These are phyloP conservation scores for Tachypleus tridentatus DNA, from an alignment of 1,140 invertebrate genomes.

Conservation along the genomic window DNA sequence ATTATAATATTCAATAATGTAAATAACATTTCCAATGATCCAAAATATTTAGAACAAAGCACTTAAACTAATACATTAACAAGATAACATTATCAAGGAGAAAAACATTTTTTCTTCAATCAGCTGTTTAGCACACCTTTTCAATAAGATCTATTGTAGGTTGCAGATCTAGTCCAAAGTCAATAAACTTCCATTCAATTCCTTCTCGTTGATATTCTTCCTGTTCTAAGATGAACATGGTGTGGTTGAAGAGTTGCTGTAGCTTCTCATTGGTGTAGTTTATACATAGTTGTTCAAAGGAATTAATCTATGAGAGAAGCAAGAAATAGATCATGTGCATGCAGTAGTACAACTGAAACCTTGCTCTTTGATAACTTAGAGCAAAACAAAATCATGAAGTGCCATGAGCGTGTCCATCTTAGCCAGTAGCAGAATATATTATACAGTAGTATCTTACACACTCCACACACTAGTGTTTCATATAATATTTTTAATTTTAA, in stretches of 20 bases:
- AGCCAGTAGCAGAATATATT: no score
- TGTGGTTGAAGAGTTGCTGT: conserved; percentile 99
- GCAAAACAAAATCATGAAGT: no score
- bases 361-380: no score
- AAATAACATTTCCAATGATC: no score
- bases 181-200: conserved; percentile 99
- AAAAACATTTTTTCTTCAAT: no score
- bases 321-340: background rate
- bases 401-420: no score
- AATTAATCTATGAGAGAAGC: conserved; percentile 52
- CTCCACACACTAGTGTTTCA: no score
- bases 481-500: no score
- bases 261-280: conserved; percentile 99
- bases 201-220: conserved; percentile 99
- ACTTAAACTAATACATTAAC: background rate
- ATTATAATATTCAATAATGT: no score
- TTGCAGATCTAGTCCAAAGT: conserved; percentile 97
- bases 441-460: no score
- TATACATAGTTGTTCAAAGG: conserved; percentile 97
- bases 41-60: no score
- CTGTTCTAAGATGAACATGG: conserved; percentile 99
- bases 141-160: conserved; percentile 99
- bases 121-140: conserved; percentile 45
- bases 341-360: no score
- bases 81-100: conserved; percentile 10